These are phyloP conservation scores for Nomada fucata DNA, from an alignment of 2,888 invertebrate genomes.

Conservation along the genomic window DNA sequence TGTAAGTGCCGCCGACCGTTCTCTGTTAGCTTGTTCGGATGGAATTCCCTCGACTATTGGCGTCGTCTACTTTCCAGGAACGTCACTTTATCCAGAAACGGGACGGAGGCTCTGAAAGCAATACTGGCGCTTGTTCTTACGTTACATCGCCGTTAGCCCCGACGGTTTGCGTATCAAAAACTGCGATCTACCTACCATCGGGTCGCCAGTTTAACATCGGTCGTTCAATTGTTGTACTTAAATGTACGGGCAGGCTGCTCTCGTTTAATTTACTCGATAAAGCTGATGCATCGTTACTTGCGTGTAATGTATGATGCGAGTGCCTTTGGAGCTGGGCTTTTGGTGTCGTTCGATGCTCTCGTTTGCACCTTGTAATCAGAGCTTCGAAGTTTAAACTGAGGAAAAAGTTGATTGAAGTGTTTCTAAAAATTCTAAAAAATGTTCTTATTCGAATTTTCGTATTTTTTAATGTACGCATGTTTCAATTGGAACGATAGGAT, in stretches of 20 bases:
- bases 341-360: no score
- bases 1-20: slow-evolving; percentile 53
- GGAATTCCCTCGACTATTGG: slow-evolving; percentile 49
- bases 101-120: slow-evolving; percentile 1
- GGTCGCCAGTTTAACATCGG: no score
- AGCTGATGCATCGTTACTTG: not conserved
- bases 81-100: slow-evolving; percentile 34
- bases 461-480: no score
- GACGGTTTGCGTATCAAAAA: no score
- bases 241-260: not conserved
- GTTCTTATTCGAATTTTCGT: no score
- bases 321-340: not conserved
- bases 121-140: slow-evolving; percentile 19
- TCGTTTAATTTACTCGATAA: not conserved
- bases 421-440: no score
- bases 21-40: slow-evolving; percentile 44
- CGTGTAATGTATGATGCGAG: no score
- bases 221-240: not conserved
- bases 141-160: slow-evolving; percentile 13
- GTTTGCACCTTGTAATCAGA: no score
- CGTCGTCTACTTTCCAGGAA: slow-evolving; percentile 58
- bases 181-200: no score
- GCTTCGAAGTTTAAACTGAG: no score
- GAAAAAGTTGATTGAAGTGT: no score
- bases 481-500: no score